Base-by-base conservation (phyloP, 2,888 invertebrate genomes). In the Galerucella calmariensis region DNA sequence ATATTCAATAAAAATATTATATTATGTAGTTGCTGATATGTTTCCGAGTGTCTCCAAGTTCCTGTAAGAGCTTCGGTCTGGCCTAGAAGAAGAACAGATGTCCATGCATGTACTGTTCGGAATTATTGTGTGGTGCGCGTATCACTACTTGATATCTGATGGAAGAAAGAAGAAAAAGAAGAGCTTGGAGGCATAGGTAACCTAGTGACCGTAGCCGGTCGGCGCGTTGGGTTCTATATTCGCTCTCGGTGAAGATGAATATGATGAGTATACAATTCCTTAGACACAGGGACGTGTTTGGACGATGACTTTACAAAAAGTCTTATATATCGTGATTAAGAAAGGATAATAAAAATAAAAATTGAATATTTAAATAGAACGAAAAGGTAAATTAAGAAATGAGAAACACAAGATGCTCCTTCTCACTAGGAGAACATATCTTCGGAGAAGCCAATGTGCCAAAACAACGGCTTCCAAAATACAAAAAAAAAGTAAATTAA, bases 171-270 rank as follows among this genome's bases (percentile, higher is more conserved):
- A 71, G 65, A 72, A 67, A 44, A 67, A 67, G 72, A 69, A 67
- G 68, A 75, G 83, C 84, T 84, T 82, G 82, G 68, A 84, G 84
- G 84, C 84, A 84, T 84, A 84, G 84, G 84, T 84, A 84, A 84
- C 84, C 84, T 82, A 84, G 81, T 84, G 84, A 84, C 84, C 84
- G 84, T 67, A 75, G 75, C 67, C 73, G 61, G 74, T 69, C 74
- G 72, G 46, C 8, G 56, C n/a, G n/a, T 48, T 48, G 46, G 46
- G 66, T 58, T 71, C 65, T 62, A 66, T 71, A 71, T 63, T 63
- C 63, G 63, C 44, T 41, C 63, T 24, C 27, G 61, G 61, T 35
- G 44, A 16, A 63, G 63, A 63, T 41, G 44, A 63, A 63, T 27
- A 63, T 63, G 63, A 63, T 63, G 63, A 63, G 63, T 63, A 63